These are phyloP conservation scores for Pipistrellus pygmaeus DNA, from an alignment of 2,797 vertebrate genomes.

Conservation along the genomic window DNA sequence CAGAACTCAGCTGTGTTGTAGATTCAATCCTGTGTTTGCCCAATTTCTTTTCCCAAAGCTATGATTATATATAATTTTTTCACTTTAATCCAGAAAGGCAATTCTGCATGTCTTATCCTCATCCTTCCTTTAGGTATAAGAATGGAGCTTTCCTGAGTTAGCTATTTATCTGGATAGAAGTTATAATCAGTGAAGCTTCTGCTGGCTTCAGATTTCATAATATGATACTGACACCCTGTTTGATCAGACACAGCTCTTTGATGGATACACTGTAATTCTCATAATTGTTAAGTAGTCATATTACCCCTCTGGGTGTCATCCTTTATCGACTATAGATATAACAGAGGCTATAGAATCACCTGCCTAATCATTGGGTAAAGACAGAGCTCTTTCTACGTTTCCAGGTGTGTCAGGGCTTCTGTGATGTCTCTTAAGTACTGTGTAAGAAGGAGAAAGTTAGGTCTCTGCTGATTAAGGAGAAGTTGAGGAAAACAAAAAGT, in stretches of 20 bases:
- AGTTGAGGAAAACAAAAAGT: background rate
- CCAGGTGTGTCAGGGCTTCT: background rate
- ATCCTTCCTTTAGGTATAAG: background rate
- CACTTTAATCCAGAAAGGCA: constrained; percentile 11
- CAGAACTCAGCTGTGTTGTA: background rate
- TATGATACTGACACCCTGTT: constrained; percentile 27
- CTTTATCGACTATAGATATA: constrained; percentile 20
- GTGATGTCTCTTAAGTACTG: constrained; percentile 43
- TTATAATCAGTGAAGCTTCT: constrained; percentile 67
- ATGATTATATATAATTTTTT: constrained; percentile 41
- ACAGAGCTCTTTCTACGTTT: constrained; percentile 9
- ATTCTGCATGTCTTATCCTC: constrained; percentile 43
- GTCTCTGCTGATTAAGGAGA: constrained; percentile 25
- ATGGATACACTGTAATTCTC: constrained; percentile 55
- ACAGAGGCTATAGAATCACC: background rate
- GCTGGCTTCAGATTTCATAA: constrained; percentile 47
- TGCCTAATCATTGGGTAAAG: constrained; percentile 35
- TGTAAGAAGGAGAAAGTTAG: background rate
- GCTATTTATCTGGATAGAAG: constrained; percentile 45
- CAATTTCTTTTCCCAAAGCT: constrained; percentile 40
- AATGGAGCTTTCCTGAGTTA: constrained; percentile 52
- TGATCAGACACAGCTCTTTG: constrained; percentile 53
- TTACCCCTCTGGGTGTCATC: constrained; percentile 49
- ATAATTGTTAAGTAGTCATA: constrained; percentile 65
- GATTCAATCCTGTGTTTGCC: constrained; percentile 23